Base-by-base conservation (phyloP, 1,140 invertebrate genomes). In the Euglossa dilemma region DNA sequence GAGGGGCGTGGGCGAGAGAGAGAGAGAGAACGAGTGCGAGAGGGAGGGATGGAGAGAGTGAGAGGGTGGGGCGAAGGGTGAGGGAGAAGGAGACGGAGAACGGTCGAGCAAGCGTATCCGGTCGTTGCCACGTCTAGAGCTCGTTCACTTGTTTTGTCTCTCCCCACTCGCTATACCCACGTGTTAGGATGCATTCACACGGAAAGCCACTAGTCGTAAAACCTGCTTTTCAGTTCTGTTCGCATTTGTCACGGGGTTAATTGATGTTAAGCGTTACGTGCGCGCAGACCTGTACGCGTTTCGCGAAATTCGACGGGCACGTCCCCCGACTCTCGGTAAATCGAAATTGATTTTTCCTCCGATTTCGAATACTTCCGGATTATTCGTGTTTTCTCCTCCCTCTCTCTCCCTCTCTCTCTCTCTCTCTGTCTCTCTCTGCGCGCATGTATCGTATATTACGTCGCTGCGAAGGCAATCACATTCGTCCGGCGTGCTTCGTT, bases 121-220 rank as follows among this genome's bases (percentile, higher is more conserved):
- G 92, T 93, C 92, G 92, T 93, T 93, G 92, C 91, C 93, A 93
- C 91, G 89, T 92, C 88, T 90, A 89, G 89, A 91, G 91, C 92
- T 92, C 89, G 91, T 93, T 93, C 91, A 91, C 91, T 94, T 92
- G 92, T 92, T 93, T 93, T 91, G 91, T 91, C 88, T 91, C 88
- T 87, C 87, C 87, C 78, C 80, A 64, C 84, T 73, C 84, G 54
- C 84, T 70, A 54, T 76, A 81, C 63, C 54, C 52, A 52, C 82
- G 76, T 79, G 78, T 90, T 85, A 90, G 79, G 66, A 81, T 76
- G 70, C 76, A 84, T 80, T 88, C 84, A 76, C 80, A 85, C 84
- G 66, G 56, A 75, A 87, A 85, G 81, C 74, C 75, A 70, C 75
- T 77, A 78, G 66, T 71, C 56, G 81, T 78, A 71, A 78, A 83